These are phyloP conservation scores for Echeneis naucrates DNA, from an alignment of 2,797 vertebrate genomes.

Conservation along the genomic window DNA sequence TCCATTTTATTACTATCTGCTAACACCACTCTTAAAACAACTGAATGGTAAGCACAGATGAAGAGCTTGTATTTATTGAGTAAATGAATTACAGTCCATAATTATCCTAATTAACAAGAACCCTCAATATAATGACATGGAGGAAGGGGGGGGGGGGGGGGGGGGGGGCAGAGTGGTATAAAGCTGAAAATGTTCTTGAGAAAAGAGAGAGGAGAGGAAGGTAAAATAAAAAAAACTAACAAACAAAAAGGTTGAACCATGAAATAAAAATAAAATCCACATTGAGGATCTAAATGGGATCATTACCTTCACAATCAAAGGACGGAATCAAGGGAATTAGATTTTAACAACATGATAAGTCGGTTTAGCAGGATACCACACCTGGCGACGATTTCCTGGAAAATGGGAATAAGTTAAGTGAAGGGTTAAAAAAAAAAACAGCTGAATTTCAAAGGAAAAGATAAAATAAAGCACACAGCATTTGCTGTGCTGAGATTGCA, in stretches of 20 bases:
- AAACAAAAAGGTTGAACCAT: too few relatives aligned
- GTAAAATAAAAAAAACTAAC: conserved; percentile 21
- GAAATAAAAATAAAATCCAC: not conserved
- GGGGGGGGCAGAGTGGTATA: conserved; percentile 25
- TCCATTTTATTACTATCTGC: conserved; percentile 18
- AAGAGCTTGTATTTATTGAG: conserved; percentile 47
- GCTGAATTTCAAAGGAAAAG: not conserved
- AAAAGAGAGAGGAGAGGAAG: conserved; percentile 21
- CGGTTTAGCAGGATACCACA: conserved; percentile 17
- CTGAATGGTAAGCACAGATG: conserved; percentile 41
- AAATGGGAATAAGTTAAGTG: conserved; percentile 4
- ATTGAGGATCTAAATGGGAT: too few relatives aligned
- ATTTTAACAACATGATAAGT: conserved; percentile 24
- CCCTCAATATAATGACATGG: conserved; percentile 44
- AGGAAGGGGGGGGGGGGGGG: conserved; percentile 22
- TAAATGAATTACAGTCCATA: conserved; percentile 29
- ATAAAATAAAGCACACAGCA: conserved; percentile 5
- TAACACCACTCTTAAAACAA: conserved; percentile 32
- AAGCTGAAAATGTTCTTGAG: conserved; percentile 24
- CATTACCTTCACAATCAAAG: conserved; percentile 31
- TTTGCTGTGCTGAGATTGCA: too few relatives aligned
- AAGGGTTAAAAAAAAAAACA: conserved; percentile 5
- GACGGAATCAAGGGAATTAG: not conserved
- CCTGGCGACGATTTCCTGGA: conserved; percentile 3
- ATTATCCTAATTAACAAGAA: conserved; percentile 68